These are phyloP conservation scores for Alauda arvensis DNA, from an alignment of 2,797 vertebrate species.

Conservation along the genomic window DNA sequence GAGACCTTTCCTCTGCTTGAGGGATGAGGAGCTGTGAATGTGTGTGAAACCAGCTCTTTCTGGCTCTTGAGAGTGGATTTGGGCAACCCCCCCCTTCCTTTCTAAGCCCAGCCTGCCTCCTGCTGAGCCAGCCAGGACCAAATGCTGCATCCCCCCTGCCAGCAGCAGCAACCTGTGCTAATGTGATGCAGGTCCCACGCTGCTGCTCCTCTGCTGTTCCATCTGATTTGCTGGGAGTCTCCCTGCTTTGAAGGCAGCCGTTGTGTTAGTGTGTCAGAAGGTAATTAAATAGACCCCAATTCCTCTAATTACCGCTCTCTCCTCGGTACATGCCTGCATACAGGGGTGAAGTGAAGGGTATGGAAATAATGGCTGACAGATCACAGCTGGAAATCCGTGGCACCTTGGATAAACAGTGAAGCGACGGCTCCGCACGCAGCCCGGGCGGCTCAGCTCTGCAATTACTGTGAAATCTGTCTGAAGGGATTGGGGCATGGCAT, in stretches of 20 bases:
- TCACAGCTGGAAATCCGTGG: constrained; percentile 29
- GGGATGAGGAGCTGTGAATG: neutral
- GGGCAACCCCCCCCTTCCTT: neutral
- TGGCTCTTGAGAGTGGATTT: neutral
- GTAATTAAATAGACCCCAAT: constrained; percentile 67
- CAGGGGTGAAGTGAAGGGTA: constrained; percentile 60
- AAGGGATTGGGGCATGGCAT: constrained; percentile 6
- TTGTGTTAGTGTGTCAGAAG: neutral
- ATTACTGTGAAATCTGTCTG: constrained; percentile 43
- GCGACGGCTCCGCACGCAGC: neutral
- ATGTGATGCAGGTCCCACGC: neutral
- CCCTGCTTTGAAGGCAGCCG: neutral
- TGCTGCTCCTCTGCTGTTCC: neutral
- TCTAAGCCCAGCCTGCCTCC: neutral
- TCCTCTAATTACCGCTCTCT: constrained; percentile 62
- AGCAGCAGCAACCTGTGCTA: neutral
- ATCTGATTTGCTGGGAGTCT: neutral
- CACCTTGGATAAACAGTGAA: constrained; percentile 12
- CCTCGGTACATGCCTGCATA: constrained; percentile 10
- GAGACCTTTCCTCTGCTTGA: neutral
- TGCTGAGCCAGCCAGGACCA: neutral
- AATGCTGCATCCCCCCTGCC: neutral
- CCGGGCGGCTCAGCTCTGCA: neutral
- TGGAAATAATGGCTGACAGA: constrained; percentile 35
- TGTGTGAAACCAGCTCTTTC: neutral